A percentile compares a stretch with the other conserved stretches of the same genome.
Conservation (phyloP, 2,888 invertebrate genomes). For the Platycheirus albimanus region DNA sequence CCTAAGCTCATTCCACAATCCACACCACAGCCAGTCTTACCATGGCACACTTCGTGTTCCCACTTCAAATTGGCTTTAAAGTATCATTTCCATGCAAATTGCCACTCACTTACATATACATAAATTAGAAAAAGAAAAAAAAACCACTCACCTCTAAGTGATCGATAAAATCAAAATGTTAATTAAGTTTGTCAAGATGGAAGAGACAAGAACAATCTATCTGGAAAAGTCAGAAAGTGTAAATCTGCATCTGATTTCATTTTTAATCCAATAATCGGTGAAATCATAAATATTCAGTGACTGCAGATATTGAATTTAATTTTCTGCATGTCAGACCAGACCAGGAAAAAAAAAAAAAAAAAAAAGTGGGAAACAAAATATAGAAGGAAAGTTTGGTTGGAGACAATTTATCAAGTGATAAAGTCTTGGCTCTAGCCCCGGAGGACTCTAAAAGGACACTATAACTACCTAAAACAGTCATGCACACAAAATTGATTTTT, state of each 20-base stretch:
- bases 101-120: neutral
- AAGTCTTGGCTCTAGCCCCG: constrained; percentile 9
- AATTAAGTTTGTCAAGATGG: too few species aligned
- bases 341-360: neutral
- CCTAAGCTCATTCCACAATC: too few species aligned
- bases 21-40: too few species aligned
- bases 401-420: constrained; percentile 18
- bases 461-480: neutral
- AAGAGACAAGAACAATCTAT: too few species aligned
- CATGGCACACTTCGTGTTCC: neutral
- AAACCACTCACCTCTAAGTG: neutral
- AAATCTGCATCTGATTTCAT: constrained; percentile 2
- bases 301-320: constrained; percentile 20
- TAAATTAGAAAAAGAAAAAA: too few species aligned
- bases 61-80: neutral
- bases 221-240: too few species aligned
- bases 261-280: neutral
- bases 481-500: constrained; percentile 16
- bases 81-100: neutral
- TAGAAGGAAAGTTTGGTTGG: neutral
- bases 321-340: constrained; percentile 13
- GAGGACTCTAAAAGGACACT: too few species aligned
- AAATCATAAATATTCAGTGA: too few species aligned
- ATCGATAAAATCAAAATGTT: constrained; percentile 16
- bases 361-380: constrained; percentile 1